Evolutionary conservation across 2,797 vertebrate species (phyloP).

Genomic region (Orestias chungarensis): DNA sequence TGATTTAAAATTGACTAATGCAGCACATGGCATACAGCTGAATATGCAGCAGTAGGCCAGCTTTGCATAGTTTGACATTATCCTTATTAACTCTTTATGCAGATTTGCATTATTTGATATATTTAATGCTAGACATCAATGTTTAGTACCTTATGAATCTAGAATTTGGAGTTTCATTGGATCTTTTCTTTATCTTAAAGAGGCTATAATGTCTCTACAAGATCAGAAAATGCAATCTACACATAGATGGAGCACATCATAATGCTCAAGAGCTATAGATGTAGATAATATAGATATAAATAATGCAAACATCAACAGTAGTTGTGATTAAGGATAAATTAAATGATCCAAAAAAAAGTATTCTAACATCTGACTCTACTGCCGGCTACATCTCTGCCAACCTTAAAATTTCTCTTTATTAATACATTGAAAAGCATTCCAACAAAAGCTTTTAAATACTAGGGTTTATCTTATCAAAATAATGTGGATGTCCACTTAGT

Average conservation of each 20-base stretch:
- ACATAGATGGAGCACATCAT: not conserved
- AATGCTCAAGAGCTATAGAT: no score
- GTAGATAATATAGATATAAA: no score
- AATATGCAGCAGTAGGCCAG: not conserved
- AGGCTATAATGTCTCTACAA: no score
- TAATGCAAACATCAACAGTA: not conserved
- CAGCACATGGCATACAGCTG: not conserved
- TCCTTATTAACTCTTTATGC: not conserved
- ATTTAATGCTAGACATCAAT: no score
- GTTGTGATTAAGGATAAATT: not conserved
- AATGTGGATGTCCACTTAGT: not conserved
- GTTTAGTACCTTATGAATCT: no score
- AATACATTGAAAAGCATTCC: not conserved
- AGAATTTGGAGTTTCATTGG: no score
- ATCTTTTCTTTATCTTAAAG: not conserved
- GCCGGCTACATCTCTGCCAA: not conserved
- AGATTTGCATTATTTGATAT: no score
- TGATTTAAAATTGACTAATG: not conserved
- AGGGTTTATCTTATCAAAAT: not conserved
- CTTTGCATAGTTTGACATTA: not conserved
- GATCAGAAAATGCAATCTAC: not conserved
- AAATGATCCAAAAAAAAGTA: not conserved
- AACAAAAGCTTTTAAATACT: not conserved
- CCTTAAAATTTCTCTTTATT: no score
- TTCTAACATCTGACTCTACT: not conserved